Evolutionary conservation across 2,113 vertebrate genomes (phyloP), one percentile per base, ranked within the genome.

Genomic region (Aramus guarauna): DNA sequence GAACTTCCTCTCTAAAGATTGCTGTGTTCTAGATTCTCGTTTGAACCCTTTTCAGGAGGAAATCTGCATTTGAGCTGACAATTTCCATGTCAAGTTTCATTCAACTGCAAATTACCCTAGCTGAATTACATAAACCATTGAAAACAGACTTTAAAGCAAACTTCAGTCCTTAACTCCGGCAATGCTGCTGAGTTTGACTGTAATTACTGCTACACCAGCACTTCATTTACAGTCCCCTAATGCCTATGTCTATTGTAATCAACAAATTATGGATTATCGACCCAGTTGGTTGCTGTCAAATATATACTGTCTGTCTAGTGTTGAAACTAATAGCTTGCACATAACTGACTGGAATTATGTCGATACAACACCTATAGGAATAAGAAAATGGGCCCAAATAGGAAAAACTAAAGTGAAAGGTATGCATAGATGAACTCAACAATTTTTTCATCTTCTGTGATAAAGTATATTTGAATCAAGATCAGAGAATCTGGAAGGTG

Each of bases 121-220:
- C 24, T 92, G 58, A 74, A 53, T 84, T 74, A 83, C 59, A 76
- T 71, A 91, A 95, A 91, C 30, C 63, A 90, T 19, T 66, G 53
- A 81, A 90, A 93, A 87, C 5, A 94, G 39, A 58, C 47, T 90
- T 90, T 74, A 75, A 89, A 94, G 79, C 26, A 81, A 95, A 96
- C 52, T 87, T 37, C 48, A 50, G 68, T 47, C 52, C 55, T 79
- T 36, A 80, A 83, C 22, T 84, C 67, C 73, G 81, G 30, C 73
- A 94, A 39, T 68, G 76, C 50, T 86, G 71, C 88, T 17, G 68
- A 92, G 63, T 76, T 90, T 39, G 60, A 37, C 79, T 94, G 52
- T 72, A 94, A 94, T 75, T 96, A 91, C 81, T 10, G 12, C 91
- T 77, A 85, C 19, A 52, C 17, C 53, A 93, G 39, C 67, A 62